phyloP scores from a whole-genome alignment of 2,888 invertebrate genomes.

The Tricholauxania praeusta region DNA sequence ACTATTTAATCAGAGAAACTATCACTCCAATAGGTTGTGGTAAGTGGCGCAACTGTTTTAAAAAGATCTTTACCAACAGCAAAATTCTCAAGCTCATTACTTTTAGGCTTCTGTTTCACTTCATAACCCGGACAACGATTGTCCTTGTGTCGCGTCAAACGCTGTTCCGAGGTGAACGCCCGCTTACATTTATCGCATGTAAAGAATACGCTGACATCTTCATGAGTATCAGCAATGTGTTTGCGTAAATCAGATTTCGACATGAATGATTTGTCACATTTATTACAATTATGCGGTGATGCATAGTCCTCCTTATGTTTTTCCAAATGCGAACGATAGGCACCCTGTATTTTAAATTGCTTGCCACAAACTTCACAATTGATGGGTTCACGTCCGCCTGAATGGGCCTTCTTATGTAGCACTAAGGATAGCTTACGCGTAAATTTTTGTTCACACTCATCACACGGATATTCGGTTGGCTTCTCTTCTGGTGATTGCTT shows the following conservation, averaged over 20 bases:
- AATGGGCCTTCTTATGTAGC: constrained; percentile 70
- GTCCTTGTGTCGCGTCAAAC: constrained; percentile 61
- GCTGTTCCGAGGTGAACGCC: constrained; percentile 60
- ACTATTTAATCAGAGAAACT: constrained; percentile 67
- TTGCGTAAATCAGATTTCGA: constrained; percentile 61
- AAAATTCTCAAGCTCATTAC: constrained; percentile 50
- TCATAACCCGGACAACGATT: constrained; percentile 51
- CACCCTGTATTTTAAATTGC: constrained; percentile 67
- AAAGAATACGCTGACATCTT: constrained; percentile 55
- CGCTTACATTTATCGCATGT: constrained; percentile 65
- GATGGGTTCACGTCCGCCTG: constrained; percentile 61
- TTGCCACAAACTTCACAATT: constrained; percentile 67
- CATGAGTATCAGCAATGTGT: constrained; percentile 63
- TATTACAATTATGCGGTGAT: constrained; percentile 50
- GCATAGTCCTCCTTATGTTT: constrained; percentile 62
- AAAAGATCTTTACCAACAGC: constrained; percentile 66
- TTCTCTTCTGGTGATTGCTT: constrained; percentile 41
- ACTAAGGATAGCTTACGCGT: constrained; percentile 69
- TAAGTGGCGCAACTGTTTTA: constrained; percentile 68
- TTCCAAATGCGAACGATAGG: constrained; percentile 67
- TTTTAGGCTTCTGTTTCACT: constrained; percentile 43
- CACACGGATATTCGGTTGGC: constrained; percentile 52
- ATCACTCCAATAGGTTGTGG: constrained; percentile 69
- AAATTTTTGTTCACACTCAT: constrained; percentile 69
- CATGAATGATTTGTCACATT: constrained; percentile 58